Base-by-base conservation (phyloP, 2,797 vertebrate genomes). In the Mergus octosetaceus region DNA sequence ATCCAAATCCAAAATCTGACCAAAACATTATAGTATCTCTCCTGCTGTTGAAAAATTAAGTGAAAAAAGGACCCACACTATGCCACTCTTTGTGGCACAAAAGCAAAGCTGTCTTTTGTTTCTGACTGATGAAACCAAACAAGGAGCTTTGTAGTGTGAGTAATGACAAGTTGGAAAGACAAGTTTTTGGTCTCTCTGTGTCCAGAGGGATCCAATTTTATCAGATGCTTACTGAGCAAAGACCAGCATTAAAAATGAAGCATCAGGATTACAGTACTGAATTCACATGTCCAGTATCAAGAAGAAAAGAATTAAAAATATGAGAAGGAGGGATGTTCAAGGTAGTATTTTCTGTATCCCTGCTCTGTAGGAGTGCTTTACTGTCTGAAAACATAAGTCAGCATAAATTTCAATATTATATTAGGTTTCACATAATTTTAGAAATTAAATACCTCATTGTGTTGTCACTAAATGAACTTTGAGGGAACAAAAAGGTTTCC, bases 71-170 rank as follows among this genome's bases (percentile, higher is more conserved):
- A 74, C 20, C 19, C 60, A 6, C 4, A 45, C 8, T 71, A 85
- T 34, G 19, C 5, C 20, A 57, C 7, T 34, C 83, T 49, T 74
- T 62, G n/a, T 41, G 19, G 28, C 14, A 77, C 25, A 84, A 79
- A 86, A 78, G 8, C 51, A 76, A 72, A 14, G 5, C 34, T 58
- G 11, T 62, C 30, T 66, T 90, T 38, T 82, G 41, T 10, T 66
- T 72, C 47, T 90, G 30, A 68, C 22, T 66, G 51, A 77, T 0
- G 0, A 34, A 87, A 76, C 6, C 0, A 0, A 65, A 72, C 0
- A 0, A 57, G 38, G 2, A 76, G 11, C 11, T 93, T 43, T 77
- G 56, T 19, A 5, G 16, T 64, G 53, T 43, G 30, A 90, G 30
- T 15, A 5, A 65, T 24, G 43, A 61, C 11, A 7, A 8, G 13